phyloP scores from a whole-genome alignment of 1,140 invertebrate genomes.

The Stegodyphus mimosarum region DNA sequence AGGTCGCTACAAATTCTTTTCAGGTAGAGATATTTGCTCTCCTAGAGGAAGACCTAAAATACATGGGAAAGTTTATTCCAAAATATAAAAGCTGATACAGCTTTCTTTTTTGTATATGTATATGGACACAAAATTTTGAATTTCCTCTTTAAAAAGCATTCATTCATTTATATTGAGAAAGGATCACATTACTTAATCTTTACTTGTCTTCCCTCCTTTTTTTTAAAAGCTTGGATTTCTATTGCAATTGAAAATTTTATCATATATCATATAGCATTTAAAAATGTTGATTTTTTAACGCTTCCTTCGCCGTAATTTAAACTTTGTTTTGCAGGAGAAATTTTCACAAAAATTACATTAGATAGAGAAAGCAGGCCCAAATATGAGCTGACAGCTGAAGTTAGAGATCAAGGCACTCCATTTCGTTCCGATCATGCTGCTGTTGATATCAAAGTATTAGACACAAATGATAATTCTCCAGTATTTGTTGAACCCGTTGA shows the following conservation, averaged over 20 bases:
- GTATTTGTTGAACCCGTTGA: constrained; percentile 88
- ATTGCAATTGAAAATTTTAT: neutral
- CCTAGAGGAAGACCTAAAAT: no score
- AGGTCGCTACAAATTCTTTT: no score
- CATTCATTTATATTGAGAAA: no score
- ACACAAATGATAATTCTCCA: constrained; percentile 92
- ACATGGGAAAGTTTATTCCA: no score
- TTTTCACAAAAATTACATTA: constrained; percentile 81
- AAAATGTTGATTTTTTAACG: neutral
- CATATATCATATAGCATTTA: neutral
- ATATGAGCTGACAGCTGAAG: constrained; percentile 86
- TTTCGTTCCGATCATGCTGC: constrained; percentile 75
- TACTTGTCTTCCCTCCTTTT: no score
- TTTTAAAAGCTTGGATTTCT: no score
- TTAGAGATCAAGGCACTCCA: constrained; percentile 84
- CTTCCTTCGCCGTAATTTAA: neutral
- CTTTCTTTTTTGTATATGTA: no score
- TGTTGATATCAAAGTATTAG: constrained; percentile 79
- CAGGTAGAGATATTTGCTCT: no score
- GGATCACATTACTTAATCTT: no score
- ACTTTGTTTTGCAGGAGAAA: constrained; percentile 75
- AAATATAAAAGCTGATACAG: no score
- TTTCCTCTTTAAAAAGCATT: no score
- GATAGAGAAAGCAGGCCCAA: constrained; percentile 83
- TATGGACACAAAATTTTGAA: no score